Percentiles rank a stretch among this genome's conserved stretches.
Evolutionary conservation across 2,113 vertebrate species (phyloP).

Genomic region (Hydrolagus affinis): DNA sequence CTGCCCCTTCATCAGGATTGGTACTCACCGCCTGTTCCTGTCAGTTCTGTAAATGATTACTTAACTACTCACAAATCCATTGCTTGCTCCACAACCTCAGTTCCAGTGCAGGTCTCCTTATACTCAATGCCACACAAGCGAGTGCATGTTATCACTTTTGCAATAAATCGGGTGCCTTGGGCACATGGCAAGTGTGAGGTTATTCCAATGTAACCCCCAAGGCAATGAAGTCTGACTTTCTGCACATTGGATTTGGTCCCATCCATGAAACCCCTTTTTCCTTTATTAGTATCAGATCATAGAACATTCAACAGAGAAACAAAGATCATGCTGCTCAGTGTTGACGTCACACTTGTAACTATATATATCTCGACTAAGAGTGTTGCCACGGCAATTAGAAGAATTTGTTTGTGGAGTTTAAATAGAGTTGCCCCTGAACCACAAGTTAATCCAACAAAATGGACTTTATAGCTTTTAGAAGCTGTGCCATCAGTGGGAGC

Average conservation of each 20-base stretch:
- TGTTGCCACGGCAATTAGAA: neutral
- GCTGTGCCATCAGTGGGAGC: neutral
- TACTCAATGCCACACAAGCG: neutral
- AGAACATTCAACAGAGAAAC: neutral
- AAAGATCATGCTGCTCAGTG: neutral
- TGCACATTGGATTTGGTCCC: neutral
- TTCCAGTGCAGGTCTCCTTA: neutral
- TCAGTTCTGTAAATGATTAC: neutral
- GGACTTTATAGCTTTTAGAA: neutral
- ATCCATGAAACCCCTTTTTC: neutral
- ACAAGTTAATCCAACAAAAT: neutral
- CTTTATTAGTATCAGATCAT: neutral
- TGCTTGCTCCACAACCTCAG: too few species aligned
- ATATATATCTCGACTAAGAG: neutral
- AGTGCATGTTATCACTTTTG: neutral
- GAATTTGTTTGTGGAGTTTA: neutral
- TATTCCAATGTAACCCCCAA: neutral
- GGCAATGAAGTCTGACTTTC: neutral
- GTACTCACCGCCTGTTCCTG: neutral
- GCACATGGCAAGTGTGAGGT: neutral
- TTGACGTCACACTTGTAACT: neutral
- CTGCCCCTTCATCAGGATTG: neutral
- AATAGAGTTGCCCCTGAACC: neutral
- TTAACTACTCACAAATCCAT: neutral
- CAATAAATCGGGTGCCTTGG: neutral